A percentile compares a stretch with the other conserved stretches of the same genome.
phyloP scores from a whole-genome alignment of 2,888 invertebrate species.

The Gryllus longicercus region DNA sequence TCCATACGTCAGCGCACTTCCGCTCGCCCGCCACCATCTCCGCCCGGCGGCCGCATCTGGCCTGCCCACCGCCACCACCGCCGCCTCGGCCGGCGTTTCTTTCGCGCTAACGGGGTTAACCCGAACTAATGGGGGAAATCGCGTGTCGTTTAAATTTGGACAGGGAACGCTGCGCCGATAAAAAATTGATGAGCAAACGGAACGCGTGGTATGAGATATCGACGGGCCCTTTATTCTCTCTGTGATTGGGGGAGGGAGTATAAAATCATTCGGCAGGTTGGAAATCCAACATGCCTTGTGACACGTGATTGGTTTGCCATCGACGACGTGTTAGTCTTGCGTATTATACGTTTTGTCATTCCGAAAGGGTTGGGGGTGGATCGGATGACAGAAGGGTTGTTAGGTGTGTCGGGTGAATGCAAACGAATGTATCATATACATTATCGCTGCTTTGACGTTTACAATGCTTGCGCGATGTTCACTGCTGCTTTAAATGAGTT shows the following conservation, averaged over 20 bases:
- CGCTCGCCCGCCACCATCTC: background rate
- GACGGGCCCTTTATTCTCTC: background rate
- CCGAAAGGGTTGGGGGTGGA: too few species aligned
- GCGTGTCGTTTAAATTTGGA: background rate
- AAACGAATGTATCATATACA: too few species aligned
- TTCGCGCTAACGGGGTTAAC: background rate
- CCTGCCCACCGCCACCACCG: background rate
- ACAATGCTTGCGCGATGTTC: too few species aligned
- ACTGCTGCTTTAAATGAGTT: too few species aligned
- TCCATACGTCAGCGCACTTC: background rate
- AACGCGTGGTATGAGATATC: background rate
- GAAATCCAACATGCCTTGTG: too few species aligned
- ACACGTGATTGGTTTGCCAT: too few species aligned
- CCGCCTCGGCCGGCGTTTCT: background rate
- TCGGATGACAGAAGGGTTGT: too few species aligned
- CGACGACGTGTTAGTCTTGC: too few species aligned
- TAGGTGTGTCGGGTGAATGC: too few species aligned
- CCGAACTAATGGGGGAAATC: constrained; percentile 17
- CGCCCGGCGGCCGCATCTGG: background rate
- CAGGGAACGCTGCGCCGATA: background rate
- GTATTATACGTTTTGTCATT: too few species aligned
- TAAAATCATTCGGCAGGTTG: background rate
- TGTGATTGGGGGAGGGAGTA: background rate
- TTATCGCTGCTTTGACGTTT: too few species aligned
- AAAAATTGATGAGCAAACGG: constrained; percentile 8